Evolutionary conservation across 1,140 invertebrate species (phyloP).

Genomic region (Leptinotarsa undecemlineata): DNA sequence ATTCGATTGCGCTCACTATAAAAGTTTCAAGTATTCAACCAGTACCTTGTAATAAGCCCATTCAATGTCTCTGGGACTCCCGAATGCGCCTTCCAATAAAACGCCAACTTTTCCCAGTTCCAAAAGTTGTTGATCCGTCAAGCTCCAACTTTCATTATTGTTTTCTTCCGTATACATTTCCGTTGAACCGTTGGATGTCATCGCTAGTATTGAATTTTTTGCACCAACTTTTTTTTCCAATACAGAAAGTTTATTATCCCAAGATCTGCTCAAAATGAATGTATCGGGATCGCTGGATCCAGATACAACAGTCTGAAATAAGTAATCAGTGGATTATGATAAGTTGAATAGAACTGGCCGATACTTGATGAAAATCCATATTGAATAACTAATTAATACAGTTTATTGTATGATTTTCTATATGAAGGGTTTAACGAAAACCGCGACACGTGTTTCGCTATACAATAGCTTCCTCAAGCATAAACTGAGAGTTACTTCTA

Average conservation of each 20-base stretch:
- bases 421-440: no score
- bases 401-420: no score
- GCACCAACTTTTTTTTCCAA: slow-evolving; percentile 59
- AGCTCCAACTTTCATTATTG: slow-evolving; percentile 52
- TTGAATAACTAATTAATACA: no score
- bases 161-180: slow-evolving; percentile 42
- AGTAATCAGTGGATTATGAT: neutral
- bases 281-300: slow-evolving; percentile 75
- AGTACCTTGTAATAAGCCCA: slow-evolving; percentile 66
- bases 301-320: slow-evolving; percentile 75
- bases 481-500: no score
- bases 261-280: slow-evolving; percentile 62
- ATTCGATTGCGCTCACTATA: no score
- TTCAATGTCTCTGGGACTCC: slow-evolving; percentile 74
- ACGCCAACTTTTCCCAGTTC: slow-evolving; percentile 62
- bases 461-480: no score
- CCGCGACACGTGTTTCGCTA: no score
- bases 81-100: slow-evolving; percentile 66
- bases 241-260: slow-evolving; percentile 58
- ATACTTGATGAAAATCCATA: no score
- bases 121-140: slow-evolving; percentile 59
- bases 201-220: slow-evolving; percentile 61
- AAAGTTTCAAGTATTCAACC: no score
- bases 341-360: no score
- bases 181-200: slow-evolving; percentile 52